Evolutionary conservation across 2,113 vertebrate genomes (phyloP), one percentile per base, ranked within the genome.

Genomic region (Halichoeres trimaculatus): DNA sequence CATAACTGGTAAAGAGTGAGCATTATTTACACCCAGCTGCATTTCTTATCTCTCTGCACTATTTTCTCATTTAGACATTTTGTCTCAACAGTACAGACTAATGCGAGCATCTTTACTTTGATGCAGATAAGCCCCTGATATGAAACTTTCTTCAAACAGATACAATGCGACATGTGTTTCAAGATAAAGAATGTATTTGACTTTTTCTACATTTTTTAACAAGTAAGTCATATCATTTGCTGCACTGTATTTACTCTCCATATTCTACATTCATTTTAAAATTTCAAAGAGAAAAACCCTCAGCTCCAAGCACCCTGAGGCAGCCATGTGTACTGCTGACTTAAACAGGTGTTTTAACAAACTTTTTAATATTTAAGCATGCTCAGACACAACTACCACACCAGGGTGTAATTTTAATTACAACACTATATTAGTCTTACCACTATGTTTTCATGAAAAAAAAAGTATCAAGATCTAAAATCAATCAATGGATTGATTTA

Each of bases 21-120:
- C 51, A 68, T 54, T 19, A 51, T 23, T 26, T 35, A 56, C 57
- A 78, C 58, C 64, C 43, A 51, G 48, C 63, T 54, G 24, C 59
- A 47, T 52, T 63, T 53, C 4, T n/a, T 74, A 14, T 53, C 24
- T 12, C 14, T n/a, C 38, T 30, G 17, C 26, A 45, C 35, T 9
- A 72, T 23, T 60, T 23, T 22, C 35, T 8, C 6, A 36, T 43
- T 55, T 47, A n/a, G n/a, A n/a, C 24, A 2, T 50, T 24, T 62
- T 24, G 13, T 22, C 34, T 41, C 10, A 34, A 54, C 17, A 36
- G 26, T 20, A 24, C 45, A 43, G 36, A 20, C 12, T 20, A n/a
- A 63, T 7, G 22, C 5, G 16, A 43, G 13, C 13, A 40, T 40
- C 38, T 12, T 38, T 12, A 40, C 41, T 54, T 17, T 1, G 0